Conservation (phyloP, 2,797 vertebrate species). For the Oreochromis grahami region DNA sequence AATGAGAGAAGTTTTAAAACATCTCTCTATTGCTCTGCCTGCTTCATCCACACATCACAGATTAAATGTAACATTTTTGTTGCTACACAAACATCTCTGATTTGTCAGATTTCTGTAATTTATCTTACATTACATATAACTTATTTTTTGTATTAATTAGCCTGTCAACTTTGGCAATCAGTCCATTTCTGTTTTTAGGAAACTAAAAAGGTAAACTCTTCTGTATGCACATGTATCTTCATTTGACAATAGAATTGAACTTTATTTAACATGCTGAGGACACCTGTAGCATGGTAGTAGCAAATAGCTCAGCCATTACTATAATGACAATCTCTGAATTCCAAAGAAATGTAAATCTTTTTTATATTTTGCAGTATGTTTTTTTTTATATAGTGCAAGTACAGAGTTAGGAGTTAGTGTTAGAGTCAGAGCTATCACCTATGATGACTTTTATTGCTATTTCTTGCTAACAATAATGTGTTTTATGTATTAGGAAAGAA, state of each 20-base stretch:
- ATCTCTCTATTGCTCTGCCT: background rate
- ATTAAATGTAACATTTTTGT: background rate
- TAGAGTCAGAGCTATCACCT: background rate
- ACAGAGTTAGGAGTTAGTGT: background rate
- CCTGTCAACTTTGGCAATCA: background rate
- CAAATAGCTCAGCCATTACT: background rate
- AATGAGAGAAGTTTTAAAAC: background rate
- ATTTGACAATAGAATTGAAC: fast-evolving
- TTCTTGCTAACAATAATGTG: background rate
- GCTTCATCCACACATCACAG: background rate
- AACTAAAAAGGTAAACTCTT: background rate
- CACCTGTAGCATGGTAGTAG: background rate
- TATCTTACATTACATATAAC: background rate
- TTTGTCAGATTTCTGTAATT: background rate
- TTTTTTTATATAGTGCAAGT: background rate
- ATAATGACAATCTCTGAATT: background rate
- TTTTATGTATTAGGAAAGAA: background rate
- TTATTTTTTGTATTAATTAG: background rate
- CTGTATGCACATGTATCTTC: background rate
- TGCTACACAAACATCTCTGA: background rate
- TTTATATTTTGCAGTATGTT: background rate
- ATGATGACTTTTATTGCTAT: background rate
- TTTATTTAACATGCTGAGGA: background rate
- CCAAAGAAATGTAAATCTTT: background rate
- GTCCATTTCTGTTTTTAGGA: background rate